Conservation (phyloP, 2,113 vertebrate genomes). For the pig (Sus scrofa) region T2T-Sscrofa CM001155.3:8756001-8756500, state of each 20-base stretch:
- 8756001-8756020: neutral
- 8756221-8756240: rapidly evolving
- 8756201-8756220: no score
- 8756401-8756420: neutral
- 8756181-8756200: neutral
- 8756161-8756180: neutral
- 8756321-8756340: rapidly evolving
- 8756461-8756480: neutral
- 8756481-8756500: neutral
- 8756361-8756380: no score
- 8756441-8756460: rapidly evolving
- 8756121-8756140: neutral
- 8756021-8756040: neutral
- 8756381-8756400: neutral
- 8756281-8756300: neutral
- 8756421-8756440: neutral
- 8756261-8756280: neutral
- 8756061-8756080: neutral
- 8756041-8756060: neutral
- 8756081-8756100: neutral
- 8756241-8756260: neutral
- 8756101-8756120: neutral
- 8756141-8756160: neutral
- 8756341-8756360: no score
- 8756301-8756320: neutral